A percentile compares a stretch with the other conserved stretches of the same genome.
These are phyloP conservation scores for Eupithecia centaureata DNA, from an alignment of 2,888 invertebrate genomes.

Conservation along the genomic window DNA sequence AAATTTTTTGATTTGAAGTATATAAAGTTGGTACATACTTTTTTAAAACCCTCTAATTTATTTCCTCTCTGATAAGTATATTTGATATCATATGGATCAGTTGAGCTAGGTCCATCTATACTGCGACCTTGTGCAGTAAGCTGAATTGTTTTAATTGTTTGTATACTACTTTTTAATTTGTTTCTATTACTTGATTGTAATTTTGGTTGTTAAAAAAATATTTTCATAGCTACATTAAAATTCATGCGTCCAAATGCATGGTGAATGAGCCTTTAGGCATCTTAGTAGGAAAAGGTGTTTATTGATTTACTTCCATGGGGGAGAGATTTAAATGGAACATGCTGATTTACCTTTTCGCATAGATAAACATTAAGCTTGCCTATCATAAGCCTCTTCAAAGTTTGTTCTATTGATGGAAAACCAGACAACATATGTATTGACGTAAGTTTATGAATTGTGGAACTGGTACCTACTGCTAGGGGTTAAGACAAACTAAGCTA, in stretches of 20 bases:
- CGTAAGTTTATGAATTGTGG: not conserved
- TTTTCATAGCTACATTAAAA: not conserved
- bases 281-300: slow-evolving; percentile 36
- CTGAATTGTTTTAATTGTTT: no score
- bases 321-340: slow-evolving; percentile 30
- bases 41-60: no score
- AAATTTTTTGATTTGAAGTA: no score
- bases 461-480: not conserved
- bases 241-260: not conserved
- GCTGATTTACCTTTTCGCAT: slow-evolving; percentile 42
- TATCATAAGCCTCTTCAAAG: slow-evolving; percentile 3
- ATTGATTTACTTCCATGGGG: slow-evolving; percentile 37
- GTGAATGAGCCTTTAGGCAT: slow-evolving; percentile 1
- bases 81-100: no score
- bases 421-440: not conserved
- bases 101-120: no score
- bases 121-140: no score
- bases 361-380: slow-evolving; percentile 12
- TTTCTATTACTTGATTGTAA: no score
- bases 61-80: no score
- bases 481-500: not conserved
- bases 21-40: no score
- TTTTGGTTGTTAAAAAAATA: not conserved
- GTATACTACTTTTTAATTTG: no score
- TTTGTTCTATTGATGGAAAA: not conserved